Conservation (phyloP, 2,113 vertebrate genomes). For the Speoplatyrhinus poulsoni region DNA sequence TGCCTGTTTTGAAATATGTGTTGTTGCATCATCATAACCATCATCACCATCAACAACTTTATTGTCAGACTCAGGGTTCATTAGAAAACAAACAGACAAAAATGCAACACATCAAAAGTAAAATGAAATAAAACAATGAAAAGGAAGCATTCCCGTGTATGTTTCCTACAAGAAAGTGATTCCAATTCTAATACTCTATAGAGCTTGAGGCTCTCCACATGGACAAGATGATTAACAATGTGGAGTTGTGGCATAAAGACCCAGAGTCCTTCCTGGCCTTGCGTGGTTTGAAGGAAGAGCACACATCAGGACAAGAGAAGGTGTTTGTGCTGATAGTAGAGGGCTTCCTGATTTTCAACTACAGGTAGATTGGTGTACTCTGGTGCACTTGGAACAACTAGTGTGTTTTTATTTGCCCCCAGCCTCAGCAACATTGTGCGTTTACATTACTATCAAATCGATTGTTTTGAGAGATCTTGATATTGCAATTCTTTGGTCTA, state of each 20-base stretch:
- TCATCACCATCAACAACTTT: too few relatives aligned
- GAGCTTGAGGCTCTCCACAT: constrained; percentile 89
- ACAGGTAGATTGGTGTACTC: constrained; percentile 77
- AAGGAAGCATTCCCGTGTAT: neutral
- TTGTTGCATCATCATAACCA: too few relatives aligned
- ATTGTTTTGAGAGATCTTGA: neutral
- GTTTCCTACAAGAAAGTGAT: neutral
- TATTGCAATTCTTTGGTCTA: neutral
- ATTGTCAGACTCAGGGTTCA: too few relatives aligned
- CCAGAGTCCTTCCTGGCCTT: constrained; percentile 47
- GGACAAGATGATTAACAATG: constrained; percentile 84
- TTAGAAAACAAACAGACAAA: too few relatives aligned
- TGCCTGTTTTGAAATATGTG: too few relatives aligned
- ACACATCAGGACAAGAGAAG: constrained; percentile 18
- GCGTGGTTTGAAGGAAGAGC: constrained; percentile 15
- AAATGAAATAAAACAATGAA: too few relatives aligned
- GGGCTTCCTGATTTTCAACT: constrained; percentile 93
- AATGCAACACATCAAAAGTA: too few relatives aligned
- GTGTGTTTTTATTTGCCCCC: neutral
- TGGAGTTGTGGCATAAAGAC: constrained; percentile 76
- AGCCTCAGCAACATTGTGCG: neutral
- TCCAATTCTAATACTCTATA: constrained; percentile 55
- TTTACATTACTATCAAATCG: too few relatives aligned
- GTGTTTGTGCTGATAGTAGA: constrained; percentile 86
- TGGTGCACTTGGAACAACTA: neutral